phyloP scores from a whole-genome alignment of 2,797 vertebrate species.

The Hirundo rustica region DNA sequence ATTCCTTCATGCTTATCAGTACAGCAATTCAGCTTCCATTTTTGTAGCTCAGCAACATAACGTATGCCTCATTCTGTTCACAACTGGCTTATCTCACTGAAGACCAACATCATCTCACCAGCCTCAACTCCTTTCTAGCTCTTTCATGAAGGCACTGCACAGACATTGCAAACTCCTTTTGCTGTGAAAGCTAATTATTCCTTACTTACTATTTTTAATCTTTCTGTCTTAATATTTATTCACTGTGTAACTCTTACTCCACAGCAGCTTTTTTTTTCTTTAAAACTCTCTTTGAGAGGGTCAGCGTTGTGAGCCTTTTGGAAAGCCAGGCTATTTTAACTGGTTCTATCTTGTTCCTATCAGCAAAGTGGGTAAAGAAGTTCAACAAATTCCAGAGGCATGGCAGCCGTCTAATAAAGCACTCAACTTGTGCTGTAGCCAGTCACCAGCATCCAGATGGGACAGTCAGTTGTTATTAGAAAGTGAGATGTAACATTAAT shows the following conservation, averaged over 20 bases:
- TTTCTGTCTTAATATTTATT: neutral
- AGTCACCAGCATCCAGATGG: neutral
- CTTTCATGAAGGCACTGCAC: neutral
- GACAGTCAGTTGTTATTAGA: neutral
- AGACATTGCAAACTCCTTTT: neutral
- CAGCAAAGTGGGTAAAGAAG: neutral
- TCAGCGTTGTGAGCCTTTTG: neutral
- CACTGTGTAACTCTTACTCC: rapidly evolving
- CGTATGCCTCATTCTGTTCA: neutral
- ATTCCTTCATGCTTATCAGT: neutral
- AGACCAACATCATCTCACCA: neutral
- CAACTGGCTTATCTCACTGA: neutral
- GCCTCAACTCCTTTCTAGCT: neutral
- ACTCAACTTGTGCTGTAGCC: neutral
- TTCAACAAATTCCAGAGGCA: neutral
- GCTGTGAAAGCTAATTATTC: neutral
- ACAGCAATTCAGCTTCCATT: neutral
- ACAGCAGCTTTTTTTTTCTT: neutral
- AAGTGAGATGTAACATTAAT: neutral
- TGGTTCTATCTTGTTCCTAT: neutral
- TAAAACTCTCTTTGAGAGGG: neutral
- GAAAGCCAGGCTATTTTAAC: neutral
- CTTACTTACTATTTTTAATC: neutral
- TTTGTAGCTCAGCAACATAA: neutral
- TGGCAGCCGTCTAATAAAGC: neutral